These are phyloP conservation scores for Lagopus leucura DNA, from an alignment of 2,113 vertebrate genomes.

Conservation along the genomic window DNA sequence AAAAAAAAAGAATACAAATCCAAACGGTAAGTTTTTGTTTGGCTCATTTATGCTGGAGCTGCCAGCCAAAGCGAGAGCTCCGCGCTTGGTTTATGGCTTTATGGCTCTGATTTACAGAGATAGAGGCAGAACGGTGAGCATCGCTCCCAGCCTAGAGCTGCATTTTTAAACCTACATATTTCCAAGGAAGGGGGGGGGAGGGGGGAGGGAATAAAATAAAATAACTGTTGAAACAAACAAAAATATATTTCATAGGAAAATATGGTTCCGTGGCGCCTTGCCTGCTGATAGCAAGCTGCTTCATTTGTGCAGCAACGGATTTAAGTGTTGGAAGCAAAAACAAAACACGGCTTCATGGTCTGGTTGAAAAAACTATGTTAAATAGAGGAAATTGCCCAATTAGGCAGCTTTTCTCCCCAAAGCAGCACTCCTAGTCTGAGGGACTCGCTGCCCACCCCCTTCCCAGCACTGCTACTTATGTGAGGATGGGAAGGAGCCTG, in stretches of 20 bases:
- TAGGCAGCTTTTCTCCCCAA: not conserved
- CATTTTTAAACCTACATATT: not conserved
- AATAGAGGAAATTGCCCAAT: not conserved
- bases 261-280: not conserved
- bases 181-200: not conserved
- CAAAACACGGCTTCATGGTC: not conserved
- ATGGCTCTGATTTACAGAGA: not conserved
- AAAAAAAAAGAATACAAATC: not conserved
- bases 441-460: not conserved
- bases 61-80: not conserved
- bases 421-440: not conserved
- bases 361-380: not conserved
- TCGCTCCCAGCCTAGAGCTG: constrained; percentile 8
- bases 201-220: not conserved
- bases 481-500: not conserved
- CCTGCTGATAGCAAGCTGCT: not conserved
- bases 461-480: not conserved
- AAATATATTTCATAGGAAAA: constrained; percentile 26
- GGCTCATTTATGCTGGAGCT: not conserved
- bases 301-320: not conserved
- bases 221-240: not conserved
- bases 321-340: constrained; percentile 7
- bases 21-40: not conserved
- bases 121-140: not conserved
- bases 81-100: not conserved